Evolutionary conservation across 2,113 vertebrate species (phyloP).

Genomic region (Sinocyclocheilus maitianheensis): DNA sequence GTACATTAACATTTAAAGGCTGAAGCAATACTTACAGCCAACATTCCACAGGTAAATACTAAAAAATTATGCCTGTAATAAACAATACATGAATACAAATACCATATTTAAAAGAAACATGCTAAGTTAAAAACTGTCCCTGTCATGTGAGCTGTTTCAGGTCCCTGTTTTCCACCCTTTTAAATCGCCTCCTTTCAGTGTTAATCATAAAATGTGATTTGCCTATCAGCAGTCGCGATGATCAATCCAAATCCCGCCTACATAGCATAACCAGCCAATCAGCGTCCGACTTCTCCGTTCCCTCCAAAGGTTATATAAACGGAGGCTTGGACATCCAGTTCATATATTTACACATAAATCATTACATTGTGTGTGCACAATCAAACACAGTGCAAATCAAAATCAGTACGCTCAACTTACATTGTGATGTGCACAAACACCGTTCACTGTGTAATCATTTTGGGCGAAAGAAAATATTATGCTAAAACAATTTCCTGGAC

Average conservation of each 20-base stretch:
- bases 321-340: conserved; percentile 67
- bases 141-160: conserved; percentile 33
- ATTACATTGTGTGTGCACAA: conserved; percentile 31
- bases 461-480: background rate
- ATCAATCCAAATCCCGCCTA: conserved; percentile 76
- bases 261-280: conserved; percentile 75
- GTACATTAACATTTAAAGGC: background rate
- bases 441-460: background rate
- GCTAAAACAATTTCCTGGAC: conserved; percentile 13
- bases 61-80: background rate
- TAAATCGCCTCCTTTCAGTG: conserved; percentile 50
- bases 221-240: conserved; percentile 50
- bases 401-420: background rate
- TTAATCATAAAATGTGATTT: conserved; percentile 52
- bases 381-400: background rate
- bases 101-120: background rate
- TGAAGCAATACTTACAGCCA: background rate
- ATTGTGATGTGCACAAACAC: background rate
- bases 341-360: conserved; percentile 69
- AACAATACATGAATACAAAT: conserved; percentile 4
- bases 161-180: conserved; percentile 50
- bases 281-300: conserved; percentile 69
- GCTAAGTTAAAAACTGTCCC: conserved; percentile 18
- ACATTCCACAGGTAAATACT: background rate
- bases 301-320: conserved; percentile 73